A percentile compares a stretch with the other conserved stretches of the same genome.
phyloP scores from a whole-genome alignment of 2,888 invertebrate genomes.

The Odontocerum albicorne region DNA sequence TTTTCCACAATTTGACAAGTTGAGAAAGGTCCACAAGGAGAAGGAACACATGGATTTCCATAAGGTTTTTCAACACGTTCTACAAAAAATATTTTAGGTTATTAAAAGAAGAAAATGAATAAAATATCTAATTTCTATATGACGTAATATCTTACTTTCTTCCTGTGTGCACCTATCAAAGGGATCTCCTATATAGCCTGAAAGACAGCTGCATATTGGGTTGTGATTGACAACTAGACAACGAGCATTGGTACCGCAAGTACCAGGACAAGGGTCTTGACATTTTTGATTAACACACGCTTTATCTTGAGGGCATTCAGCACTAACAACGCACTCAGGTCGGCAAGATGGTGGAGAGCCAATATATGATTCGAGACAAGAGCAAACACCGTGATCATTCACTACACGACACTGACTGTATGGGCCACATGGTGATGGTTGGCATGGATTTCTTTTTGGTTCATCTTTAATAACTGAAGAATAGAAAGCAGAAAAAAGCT shows the following conservation, averaged over 20 bases:
- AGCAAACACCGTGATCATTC: constrained; percentile 74
- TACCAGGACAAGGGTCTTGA: constrained; percentile 73
- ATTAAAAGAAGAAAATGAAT: constrained; percentile 3
- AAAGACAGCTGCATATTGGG: constrained; percentile 75
- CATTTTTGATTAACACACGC: constrained; percentile 81
- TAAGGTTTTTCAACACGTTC: constrained; percentile 49
- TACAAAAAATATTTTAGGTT: constrained; percentile 27
- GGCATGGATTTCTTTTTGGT: constrained; percentile 65
- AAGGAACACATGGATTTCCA: constrained; percentile 67
- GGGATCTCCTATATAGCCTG: constrained; percentile 73
- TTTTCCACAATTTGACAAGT: constrained; percentile 68
- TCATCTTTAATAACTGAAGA: constrained; percentile 40
- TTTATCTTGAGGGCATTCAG: constrained; percentile 73
- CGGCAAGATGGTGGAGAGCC: constrained; percentile 77
- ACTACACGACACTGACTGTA: constrained; percentile 74
- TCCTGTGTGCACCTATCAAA: constrained; percentile 68
- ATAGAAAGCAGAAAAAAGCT: constrained; percentile 6
- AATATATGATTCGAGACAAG: constrained; percentile 70
- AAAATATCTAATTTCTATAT: too few species aligned
- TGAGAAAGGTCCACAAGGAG: constrained; percentile 78
- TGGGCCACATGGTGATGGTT: constrained; percentile 77
- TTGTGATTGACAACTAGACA: constrained; percentile 81
- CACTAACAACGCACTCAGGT: constrained; percentile 77
- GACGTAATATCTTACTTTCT: constrained; percentile 68
- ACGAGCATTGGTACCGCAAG: constrained; percentile 74